phyloP scores from a whole-genome alignment of 2,888 invertebrate species.

The Eugnorisma glareosa region DNA sequence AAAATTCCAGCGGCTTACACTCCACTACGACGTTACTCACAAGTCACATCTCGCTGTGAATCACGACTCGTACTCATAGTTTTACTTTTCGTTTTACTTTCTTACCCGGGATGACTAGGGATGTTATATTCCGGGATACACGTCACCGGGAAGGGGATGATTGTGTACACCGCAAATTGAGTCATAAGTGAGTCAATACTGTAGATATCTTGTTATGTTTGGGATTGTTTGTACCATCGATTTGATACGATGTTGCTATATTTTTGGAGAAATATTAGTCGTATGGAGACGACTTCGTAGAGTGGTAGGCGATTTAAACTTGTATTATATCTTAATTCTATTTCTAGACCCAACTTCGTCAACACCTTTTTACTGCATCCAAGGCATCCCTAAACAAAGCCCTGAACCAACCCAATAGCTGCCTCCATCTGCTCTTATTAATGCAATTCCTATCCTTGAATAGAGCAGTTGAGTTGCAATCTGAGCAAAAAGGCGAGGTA shows the following conservation, averaged over 20 bases:
- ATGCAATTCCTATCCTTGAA: conserved; percentile 55
- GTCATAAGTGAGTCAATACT: conserved; percentile 70
- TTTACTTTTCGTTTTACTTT: conserved; percentile 65
- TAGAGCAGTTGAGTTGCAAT: conserved; percentile 50
- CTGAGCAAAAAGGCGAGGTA: conserved; percentile 49
- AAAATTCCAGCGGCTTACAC: conserved; percentile 40
- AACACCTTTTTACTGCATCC: conserved; percentile 2
- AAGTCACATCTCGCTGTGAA: conserved; percentile 50
- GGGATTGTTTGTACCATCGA: conserved; percentile 26
- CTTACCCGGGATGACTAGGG: conserved; percentile 57
- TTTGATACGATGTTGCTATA: conserved; percentile 4
- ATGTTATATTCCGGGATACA: conserved; percentile 64
- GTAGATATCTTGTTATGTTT: conserved; percentile 38
- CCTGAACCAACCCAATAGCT: conserved; percentile 7
- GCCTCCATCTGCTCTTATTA: conserved; percentile 52
- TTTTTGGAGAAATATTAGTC: background rate
- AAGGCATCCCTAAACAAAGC: conserved; percentile 42
- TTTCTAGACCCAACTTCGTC: conserved; percentile 14
- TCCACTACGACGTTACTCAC: conserved; percentile 57
- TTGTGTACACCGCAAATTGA: conserved; percentile 68
- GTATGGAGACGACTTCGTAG: background rate
- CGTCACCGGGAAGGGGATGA: conserved; percentile 62
- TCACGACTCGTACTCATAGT: conserved; percentile 62
- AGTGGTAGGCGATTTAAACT: background rate
- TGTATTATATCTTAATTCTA: background rate